Base-by-base conservation (phyloP, 1,140 invertebrate species). In the Anagrus nilaparvatae region DNA sequence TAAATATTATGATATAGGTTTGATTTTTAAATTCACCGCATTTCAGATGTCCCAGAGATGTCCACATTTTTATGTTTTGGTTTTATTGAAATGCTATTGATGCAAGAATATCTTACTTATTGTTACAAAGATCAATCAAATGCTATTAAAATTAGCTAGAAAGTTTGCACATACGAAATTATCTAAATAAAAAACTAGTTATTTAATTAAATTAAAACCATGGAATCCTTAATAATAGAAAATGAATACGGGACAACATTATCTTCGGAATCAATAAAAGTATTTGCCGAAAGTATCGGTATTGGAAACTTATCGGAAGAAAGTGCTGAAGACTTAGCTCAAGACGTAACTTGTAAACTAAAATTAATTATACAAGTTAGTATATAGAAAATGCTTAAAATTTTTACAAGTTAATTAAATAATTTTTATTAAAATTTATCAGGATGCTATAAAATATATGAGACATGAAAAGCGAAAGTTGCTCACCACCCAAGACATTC, bases 401-500 rank as follows among this genome's bases (percentile, higher is more conserved):
- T 17, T 38, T 13, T 10, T 35, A 12, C 8, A 7, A 7, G 13
- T 5, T 41, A 51, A 55, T 41, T 31, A 40, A 37, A 31, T 48
- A 42, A 29, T 39, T 44, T 27, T 8, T 35, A 16, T 45, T 27
- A n/a, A n/a, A n/a, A n/a, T n/a, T n/a, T n/a, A n/a, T 31, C 44
- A 95, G 76, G 91, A 97, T 78, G 82, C 89, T 29, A 76, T 81
- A 24, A 97, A 97, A 61, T 95, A 95, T 57, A 92, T 91, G 84
- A 74, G 83, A 42, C 88, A 95, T 67, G 79, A 86, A 1, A 95
- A 93, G 68, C 72, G 91, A 40, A 77, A 78, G 51, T 88, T 82
- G 58, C 65, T 97, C n/a, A 75, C 79, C 1, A 78, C 83, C 5
- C 67, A 72, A 41, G 94, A 97, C 61, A 78, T 97, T 52, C 92